phyloP scores from a whole-genome alignment of 2,797 vertebrate species.

The Sternarchorhynchus goeldii region DNA sequence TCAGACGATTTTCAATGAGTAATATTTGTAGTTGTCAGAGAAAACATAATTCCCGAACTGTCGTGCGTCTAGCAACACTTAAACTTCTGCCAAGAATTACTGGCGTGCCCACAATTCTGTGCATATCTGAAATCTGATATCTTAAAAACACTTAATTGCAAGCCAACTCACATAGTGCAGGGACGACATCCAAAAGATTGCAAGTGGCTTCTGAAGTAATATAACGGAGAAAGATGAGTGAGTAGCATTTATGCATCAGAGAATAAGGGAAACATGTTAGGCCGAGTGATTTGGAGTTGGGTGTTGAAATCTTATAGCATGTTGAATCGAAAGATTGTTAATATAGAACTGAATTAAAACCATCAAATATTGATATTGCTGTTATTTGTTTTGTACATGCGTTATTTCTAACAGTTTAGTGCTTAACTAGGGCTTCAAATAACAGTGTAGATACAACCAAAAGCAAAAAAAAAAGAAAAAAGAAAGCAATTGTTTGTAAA shows the following conservation, averaged over 20 bases:
- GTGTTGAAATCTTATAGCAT: background rate
- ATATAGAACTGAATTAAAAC: background rate
- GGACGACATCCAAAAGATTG: background rate
- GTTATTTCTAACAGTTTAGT: no score
- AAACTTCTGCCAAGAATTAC: constrained; percentile 73
- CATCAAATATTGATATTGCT: no score
- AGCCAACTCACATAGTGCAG: background rate
- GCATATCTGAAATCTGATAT: background rate
- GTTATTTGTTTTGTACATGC: no score
- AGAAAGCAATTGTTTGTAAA: background rate
- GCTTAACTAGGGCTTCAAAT: no score
- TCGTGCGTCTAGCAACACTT: constrained; percentile 80
- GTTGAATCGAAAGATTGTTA: background rate
- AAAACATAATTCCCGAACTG: constrained; percentile 76
- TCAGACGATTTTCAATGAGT: constrained; percentile 76
- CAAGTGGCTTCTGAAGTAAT: background rate
- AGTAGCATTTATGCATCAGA: background rate
- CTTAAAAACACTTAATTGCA: constrained; percentile 2
- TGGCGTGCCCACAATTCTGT: constrained; percentile 49
- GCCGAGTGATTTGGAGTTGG: background rate
- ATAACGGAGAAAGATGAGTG: background rate
- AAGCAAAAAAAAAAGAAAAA: no score
- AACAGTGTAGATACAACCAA: no score
- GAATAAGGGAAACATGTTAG: background rate
- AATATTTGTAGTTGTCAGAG: constrained; percentile 76